phyloP scores from a whole-genome alignment of 1,140 invertebrate genomes.

The Monomorium pharaonis region DNA sequence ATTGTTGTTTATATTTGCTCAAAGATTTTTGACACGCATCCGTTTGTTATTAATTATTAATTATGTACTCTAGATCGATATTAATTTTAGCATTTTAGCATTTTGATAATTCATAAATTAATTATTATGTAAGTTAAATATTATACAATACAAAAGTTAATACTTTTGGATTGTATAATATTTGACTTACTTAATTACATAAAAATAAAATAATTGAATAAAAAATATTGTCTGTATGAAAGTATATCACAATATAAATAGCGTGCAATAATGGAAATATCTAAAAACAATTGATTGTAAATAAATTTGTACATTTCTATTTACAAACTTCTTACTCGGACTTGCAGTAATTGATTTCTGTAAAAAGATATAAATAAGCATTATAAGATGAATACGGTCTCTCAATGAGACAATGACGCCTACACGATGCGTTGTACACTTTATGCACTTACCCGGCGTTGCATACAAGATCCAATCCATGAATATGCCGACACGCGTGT shows the following conservation, averaged over 20 bases:
- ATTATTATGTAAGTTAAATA: background rate
- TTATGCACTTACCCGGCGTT: constrained; percentile 78
- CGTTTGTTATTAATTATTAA: constrained; percentile 1
- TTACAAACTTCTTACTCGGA: constrained; percentile 37
- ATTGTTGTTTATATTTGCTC: background rate
- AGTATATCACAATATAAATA: background rate
- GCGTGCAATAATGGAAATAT: background rate
- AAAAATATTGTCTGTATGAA: background rate
- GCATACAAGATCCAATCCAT: constrained; percentile 85
- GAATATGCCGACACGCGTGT: constrained; percentile 84
- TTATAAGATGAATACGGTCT: background rate
- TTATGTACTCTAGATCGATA: background rate
- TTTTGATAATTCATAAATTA: background rate
- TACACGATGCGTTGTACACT: background rate
- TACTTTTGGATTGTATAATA: too few species aligned
- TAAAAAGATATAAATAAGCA: constrained; percentile 25
- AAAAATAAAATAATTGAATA: background rate
- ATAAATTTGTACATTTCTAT: background rate
- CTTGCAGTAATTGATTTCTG: constrained; percentile 56
- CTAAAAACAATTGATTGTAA: background rate
- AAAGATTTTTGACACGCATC: background rate
- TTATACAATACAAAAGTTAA: background rate
- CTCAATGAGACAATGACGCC: background rate
- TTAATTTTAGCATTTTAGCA: background rate
- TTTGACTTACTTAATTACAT: background rate